Base-by-base conservation (phyloP, 2,113 vertebrate genomes). In the Onychostruthus taczanowskii region DNA sequence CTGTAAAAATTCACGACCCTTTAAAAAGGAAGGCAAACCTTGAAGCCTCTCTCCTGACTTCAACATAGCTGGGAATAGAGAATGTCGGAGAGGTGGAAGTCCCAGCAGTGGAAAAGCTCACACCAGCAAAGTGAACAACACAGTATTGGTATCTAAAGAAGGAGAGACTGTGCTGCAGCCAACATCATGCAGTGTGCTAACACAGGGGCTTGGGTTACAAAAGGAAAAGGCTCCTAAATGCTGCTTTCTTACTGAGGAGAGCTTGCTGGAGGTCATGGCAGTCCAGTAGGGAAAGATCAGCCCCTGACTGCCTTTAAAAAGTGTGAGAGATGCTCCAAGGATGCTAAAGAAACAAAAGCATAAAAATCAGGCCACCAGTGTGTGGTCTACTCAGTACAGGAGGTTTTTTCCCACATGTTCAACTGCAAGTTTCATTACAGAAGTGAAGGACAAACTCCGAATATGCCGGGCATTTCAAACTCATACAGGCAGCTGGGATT, bases 1-100 rank as follows among this genome's bases (percentile, higher is more conserved):
- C 87, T 90, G 76, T 94, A 87, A 96, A 98, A 97, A 96, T 94
- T 98, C 92, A 97, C 82, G 86, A 94, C n/a, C 91, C 88, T 67
- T 87, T 96, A 89, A 95, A 82, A 94, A 73, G 46, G 55, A 94
- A 96, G 64, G 82, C 52, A 75, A 23, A 66, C 44, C 86, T 84
- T 33, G 30, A 49, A 95, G 16, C 72, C 79, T 35, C 59, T 92
- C 87, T 85, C 43, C 83, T 93, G 92, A 96, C 90, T 95, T 85
- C 63, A 77, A 84, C 86, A 67, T 52, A 67, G 43, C 72, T 94
- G 72, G 41, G 61, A 89, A 93, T 46, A 77, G 72, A 87, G 74
- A 88, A 35, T 13, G 3, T n/a, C 66, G 79, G 92, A 88, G 77
- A 90, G 79, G 79, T 6, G 17, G 23, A 28, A 89, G 74, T 27